A percentile compares a stretch with the other conserved stretches of the same genome.
Conservation (phyloP, 2,797 vertebrate species). For the Anguilla marmorata region DNA sequence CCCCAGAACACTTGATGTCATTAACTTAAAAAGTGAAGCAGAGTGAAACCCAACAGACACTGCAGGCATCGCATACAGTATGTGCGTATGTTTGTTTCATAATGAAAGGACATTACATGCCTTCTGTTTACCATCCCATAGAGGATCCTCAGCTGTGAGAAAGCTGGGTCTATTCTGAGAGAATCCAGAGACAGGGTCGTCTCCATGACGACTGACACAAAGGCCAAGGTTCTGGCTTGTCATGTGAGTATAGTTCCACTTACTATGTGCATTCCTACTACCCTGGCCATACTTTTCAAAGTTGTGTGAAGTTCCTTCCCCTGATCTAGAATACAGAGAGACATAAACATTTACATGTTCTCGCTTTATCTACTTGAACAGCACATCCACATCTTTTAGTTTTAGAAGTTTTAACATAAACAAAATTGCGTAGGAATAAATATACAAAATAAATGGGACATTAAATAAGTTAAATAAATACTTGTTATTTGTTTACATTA, state of each 20-base stretch:
- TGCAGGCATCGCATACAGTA: neutral
- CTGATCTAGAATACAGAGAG: neutral
- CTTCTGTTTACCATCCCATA: slow-evolving; percentile 47
- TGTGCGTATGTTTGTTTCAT: neutral
- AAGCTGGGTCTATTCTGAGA: slow-evolving; percentile 87
- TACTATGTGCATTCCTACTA: neutral
- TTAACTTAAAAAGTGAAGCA: neutral
- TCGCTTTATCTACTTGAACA: neutral
- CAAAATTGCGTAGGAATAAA: neutral
- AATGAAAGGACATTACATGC: neutral
- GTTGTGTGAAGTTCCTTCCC: neutral
- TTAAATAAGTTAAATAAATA: neutral
- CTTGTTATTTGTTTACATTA: neutral
- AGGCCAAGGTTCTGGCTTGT: slow-evolving; percentile 81
- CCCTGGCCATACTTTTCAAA: neutral
- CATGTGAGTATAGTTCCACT: slow-evolving; percentile 80
- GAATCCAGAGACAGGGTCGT: slow-evolving; percentile 87
- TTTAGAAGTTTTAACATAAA: neutral
- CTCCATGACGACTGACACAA: slow-evolving; percentile 77
- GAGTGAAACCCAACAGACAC: neutral
- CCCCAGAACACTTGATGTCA: neutral
- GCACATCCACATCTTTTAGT: neutral
- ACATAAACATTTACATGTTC: neutral
- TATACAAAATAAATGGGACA: neutral
- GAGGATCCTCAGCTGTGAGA: slow-evolving; percentile 83